Evolutionary conservation across 2,888 invertebrate species (phyloP), one percentile per base, ranked within the genome.

Genomic region (Biston stratarius): DNA sequence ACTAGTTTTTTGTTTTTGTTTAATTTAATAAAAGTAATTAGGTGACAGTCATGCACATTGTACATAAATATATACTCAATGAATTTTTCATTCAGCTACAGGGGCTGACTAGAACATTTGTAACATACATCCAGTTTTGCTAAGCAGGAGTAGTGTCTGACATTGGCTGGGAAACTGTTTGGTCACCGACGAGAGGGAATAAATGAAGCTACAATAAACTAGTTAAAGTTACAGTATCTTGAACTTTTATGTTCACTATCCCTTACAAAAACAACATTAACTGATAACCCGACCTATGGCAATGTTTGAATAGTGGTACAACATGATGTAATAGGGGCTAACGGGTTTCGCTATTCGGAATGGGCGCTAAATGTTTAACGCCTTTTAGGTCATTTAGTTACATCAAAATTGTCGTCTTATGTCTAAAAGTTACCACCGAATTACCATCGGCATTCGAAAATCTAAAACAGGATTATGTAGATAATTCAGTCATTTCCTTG

Each of bases 161-260:
- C 87, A 85, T 87, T 86, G 88, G 81, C 78, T 80, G 77, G 68
- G 73, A 78, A 77, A 77, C 73, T 78, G 77, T 75, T n/a, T 80
- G 81, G 80, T 80, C 83, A 82, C 81, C 77, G 78, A 83, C 82
- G 83, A 82, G 79, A 78, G 80, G 79, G 82, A 72, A 24, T 24
- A 79, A 80, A 62, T 15, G 8, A 48, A 44, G 36, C 49, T 45
- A 11, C 34, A 14, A 38, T n/a, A n/a, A n/a, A 52, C 52, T 36
- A 14, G 9, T 52, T n/a, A 34, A 6, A 51, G 24, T 24, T 48
- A 47, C 14, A 47, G 24, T 51, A 51, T 33, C 12, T 52, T 38
- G 8, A 10, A 55, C 40, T 40, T 42, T 55, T 55, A 24, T 12
- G 11, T 42, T 15, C 38, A 51, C 44, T 69, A 68, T 74, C 76